Evolutionary conservation across 2,113 vertebrate species (phyloP).

Genomic region (Tichodroma muraria): DNA sequence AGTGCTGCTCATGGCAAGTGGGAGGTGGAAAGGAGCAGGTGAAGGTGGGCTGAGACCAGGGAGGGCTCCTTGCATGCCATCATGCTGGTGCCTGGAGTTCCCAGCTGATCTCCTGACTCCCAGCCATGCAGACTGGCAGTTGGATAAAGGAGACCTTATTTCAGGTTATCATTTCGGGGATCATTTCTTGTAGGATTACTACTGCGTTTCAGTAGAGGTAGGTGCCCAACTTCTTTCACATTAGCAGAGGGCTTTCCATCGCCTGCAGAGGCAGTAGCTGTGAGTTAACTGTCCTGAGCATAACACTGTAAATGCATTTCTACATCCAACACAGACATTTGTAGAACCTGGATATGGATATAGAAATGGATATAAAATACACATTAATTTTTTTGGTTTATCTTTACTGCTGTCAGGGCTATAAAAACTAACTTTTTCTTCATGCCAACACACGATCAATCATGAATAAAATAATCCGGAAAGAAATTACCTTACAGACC

Average conservation of each 20-base stretch:
- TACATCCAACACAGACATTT: neutral
- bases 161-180: neutral
- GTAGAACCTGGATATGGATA: too few species aligned
- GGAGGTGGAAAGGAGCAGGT: neutral
- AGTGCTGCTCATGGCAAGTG: neutral
- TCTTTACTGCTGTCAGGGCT: neutral
- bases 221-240: neutral
- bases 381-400: neutral
- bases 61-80: neutral
- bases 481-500: neutral
- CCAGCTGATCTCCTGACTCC: neutral
- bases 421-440: slow-evolving; percentile 13
- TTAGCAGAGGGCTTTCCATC: neutral
- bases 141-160: neutral
- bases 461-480: neutral
- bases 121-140: neutral
- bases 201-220: neutral
- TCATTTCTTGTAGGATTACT: neutral
- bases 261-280: neutral
- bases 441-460: neutral
- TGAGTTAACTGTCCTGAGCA: neutral
- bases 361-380: slow-evolving; percentile 25
- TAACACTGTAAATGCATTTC: neutral
- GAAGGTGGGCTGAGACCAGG: neutral
- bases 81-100: neutral